Evolutionary conservation across 2,797 vertebrate species (phyloP), one percentile per base, ranked within the genome.

Genomic region (Melanogrammus aeglefinus): DNA sequence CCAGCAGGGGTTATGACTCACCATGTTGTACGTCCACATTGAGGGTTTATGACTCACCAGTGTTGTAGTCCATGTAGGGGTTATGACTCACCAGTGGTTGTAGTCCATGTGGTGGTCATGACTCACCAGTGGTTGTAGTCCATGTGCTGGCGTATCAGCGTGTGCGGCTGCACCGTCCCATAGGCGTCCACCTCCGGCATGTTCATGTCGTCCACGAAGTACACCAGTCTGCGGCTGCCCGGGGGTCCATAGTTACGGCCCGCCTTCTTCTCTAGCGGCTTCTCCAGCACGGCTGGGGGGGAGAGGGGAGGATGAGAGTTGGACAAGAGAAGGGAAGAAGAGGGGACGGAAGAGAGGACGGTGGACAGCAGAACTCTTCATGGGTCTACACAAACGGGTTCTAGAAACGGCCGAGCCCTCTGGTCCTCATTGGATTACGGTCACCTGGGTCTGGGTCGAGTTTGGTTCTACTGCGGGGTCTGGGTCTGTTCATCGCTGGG

Each of bases 161-260:
- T 98, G 87, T 99, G 98, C 0, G 98, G 96, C 81, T 99, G 97
- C 81, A 97, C 97, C 0, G 98, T 99, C 39, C 97, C 97, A 0
- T 97, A 99, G 0, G 93, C 76, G 0, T 99, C 98, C 89, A 98
- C 97, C 83, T 96, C 92, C 0, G 97, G 97, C 97, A 97, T 97
- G 87, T 99, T 99, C 92, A 99, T 94, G 85, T 99, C 97, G 2
- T 99, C 97, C 0, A 99, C 94, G 90, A 98, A 98, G 90, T 97
- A 99, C 83, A 99, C 87, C 0, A 99, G 95, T 70, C 91, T 96
- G 90, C 94, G 96, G 87, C 87, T 96, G 79, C 96, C 96, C 0
- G 96, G 94, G 0, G 97, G 97, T 1, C 96, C 95, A 0, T 97
- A 98, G 85, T 92, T 98, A 79, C 96, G 94, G 21, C 98, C 98